Percentiles rank a stretch among this genome's conserved stretches.
Evolutionary conservation across 2,113 vertebrate species (phyloP).

Genomic region (Ptilorrhoa leucosticta): DNA sequence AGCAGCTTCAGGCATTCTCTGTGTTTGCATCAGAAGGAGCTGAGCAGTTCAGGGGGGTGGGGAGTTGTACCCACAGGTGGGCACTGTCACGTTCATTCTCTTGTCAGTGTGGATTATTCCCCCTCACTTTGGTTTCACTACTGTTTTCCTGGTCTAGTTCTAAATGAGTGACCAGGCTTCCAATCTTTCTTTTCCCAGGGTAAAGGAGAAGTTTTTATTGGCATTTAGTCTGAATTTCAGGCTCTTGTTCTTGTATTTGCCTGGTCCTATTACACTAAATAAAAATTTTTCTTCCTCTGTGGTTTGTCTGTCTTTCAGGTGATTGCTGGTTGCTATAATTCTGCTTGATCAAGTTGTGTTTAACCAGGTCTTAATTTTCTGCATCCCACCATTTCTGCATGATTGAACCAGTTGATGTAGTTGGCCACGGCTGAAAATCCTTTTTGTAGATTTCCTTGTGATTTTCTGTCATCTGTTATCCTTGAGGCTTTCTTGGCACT

Average conservation of each 20-base stretch:
- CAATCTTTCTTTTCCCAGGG: neutral
- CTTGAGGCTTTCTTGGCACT: constrained; percentile 3
- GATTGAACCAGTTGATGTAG: neutral
- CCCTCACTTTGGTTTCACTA: neutral
- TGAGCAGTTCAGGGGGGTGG: neutral
- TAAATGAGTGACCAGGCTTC: neutral
- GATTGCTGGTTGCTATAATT: neutral
- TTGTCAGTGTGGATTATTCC: neutral
- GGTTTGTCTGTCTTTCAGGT: constrained; percentile 19
- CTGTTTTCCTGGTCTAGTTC: neutral
- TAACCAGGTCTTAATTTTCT: constrained; percentile 29
- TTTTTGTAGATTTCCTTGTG: neutral
- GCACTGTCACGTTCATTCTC: neutral
- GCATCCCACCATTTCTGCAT: neutral
- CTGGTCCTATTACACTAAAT: neutral
- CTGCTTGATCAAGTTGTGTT: constrained; percentile 12
- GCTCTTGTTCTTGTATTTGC: neutral
- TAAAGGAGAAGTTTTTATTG: neutral
- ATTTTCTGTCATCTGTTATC: constrained; percentile 28
- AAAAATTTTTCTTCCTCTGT: neutral
- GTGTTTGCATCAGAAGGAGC: neutral
- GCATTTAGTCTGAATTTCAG: neutral
- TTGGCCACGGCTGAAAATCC: constrained; percentile 20
- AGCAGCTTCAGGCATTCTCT: neutral
- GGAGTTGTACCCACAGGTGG: neutral